Conservation (phyloP, 1,140 invertebrate genomes). For the Phortica variegata region DNA sequence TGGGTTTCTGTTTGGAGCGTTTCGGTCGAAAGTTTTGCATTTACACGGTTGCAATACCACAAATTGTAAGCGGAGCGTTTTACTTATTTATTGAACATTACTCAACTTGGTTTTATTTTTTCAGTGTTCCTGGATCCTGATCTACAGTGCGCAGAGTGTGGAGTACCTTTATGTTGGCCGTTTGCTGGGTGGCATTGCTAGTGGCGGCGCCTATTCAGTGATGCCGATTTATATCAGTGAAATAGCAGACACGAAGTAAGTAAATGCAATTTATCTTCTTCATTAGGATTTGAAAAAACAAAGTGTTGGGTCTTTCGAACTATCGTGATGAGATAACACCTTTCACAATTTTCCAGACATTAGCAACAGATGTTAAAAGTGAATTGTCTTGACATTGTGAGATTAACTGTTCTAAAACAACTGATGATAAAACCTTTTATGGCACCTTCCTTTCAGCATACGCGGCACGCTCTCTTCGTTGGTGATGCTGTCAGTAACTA, state of each 20-base stretch:
- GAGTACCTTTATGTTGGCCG: constrained; percentile 51
- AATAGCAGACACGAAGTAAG: constrained; percentile 45
- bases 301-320: too few species aligned
- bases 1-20: constrained; percentile 48
- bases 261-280: not conserved
- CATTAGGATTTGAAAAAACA: too few species aligned
- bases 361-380: too few species aligned
- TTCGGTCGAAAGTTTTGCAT: constrained; percentile 58
- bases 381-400: not conserved
- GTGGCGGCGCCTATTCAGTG: constrained; percentile 53
- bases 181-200: constrained; percentile 55
- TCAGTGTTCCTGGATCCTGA: constrained; percentile 45
- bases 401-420: not conserved
- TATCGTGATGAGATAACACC: too few species aligned
- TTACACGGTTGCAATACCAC: constrained; percentile 48
- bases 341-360: too few species aligned
- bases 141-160: constrained; percentile 50
- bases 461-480: constrained; percentile 78
- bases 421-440: too few species aligned
- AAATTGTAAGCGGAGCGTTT: constrained; percentile 33
- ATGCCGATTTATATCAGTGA: constrained; percentile 58
- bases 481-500: constrained; percentile 77
- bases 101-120: not conserved
- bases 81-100: not conserved
- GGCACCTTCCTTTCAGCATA: constrained; percentile 63